Evolutionary conservation across 2,888 invertebrate species (phyloP).

Genomic region (Idaea straminata): DNA sequence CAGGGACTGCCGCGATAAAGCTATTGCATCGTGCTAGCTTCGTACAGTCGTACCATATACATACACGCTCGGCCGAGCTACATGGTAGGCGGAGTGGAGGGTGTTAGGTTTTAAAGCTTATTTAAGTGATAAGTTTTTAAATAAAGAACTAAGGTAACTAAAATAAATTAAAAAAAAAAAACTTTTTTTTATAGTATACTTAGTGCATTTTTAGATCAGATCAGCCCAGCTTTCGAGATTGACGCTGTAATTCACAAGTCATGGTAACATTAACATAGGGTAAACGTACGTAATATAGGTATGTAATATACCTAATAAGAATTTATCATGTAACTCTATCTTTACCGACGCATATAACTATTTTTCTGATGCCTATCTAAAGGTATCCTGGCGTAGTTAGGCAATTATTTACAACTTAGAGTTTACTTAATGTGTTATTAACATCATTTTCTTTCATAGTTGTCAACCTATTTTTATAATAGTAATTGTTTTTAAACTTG

Average conservation of each 20-base stretch:
- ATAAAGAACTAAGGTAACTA: too few species aligned
- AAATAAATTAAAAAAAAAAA: too few species aligned
- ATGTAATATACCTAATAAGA: neutral
- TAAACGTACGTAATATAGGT: neutral
- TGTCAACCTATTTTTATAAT: slow-evolving; percentile 1
- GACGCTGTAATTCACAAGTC: neutral
- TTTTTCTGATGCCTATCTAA: slow-evolving; percentile 23
- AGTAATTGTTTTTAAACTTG: neutral
- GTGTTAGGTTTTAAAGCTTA: too few species aligned
- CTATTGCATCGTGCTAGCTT: too few species aligned
- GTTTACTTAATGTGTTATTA: slow-evolving; percentile 4
- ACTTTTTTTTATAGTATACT: neutral
- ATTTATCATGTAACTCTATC: slow-evolving; percentile 10
- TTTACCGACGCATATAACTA: slow-evolving; percentile 19
- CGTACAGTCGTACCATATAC: too few species aligned
- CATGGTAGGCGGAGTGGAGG: too few species aligned
- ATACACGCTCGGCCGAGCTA: too few species aligned
- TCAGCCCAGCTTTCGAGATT: slow-evolving; percentile 9
- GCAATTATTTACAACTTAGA: slow-evolving; percentile 29
- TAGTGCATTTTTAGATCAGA: neutral
- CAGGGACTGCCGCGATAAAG: too few species aligned
- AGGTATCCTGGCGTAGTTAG: slow-evolving; percentile 22
- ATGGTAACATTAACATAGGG: neutral
- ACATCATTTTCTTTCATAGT: neutral
- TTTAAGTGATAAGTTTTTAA: too few species aligned